Evolutionary conservation across 2,113 vertebrate genomes (phyloP).

Genomic region (Nerophis ophidion): DNA sequence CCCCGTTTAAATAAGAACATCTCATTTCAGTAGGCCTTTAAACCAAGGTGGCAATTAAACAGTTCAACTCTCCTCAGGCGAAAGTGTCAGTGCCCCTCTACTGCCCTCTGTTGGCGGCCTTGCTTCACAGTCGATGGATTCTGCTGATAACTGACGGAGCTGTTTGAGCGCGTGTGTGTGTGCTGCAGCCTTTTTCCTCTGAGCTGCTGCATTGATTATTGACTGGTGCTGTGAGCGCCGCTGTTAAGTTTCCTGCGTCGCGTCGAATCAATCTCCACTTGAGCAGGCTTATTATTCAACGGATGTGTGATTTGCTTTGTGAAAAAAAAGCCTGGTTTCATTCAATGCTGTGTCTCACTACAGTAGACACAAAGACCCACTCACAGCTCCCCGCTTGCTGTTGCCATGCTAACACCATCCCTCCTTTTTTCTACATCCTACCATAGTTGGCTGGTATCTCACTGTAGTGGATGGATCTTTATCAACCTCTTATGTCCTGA

Average conservation of each 20-base stretch:
- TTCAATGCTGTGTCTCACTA: conserved; percentile 13
- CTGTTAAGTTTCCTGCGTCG: conserved; percentile 31
- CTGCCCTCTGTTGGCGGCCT: conserved; percentile 47
- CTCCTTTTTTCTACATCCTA: background rate
- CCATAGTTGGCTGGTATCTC: background rate
- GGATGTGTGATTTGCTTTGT: background rate
- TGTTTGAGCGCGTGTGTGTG: background rate
- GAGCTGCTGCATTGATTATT: conserved; percentile 34
- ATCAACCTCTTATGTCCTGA: background rate
- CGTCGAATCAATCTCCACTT: conserved; percentile 42
- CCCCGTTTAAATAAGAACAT: too few relatives aligned
- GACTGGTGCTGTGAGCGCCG: conserved; percentile 30
- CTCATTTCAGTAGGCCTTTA: too few relatives aligned
- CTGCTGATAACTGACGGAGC: conserved; percentile 8
- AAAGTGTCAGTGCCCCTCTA: conserved; percentile 33
- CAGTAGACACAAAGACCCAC: conserved; percentile 17
- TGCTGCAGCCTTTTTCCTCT: conserved; percentile 20
- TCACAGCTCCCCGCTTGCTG: background rate
- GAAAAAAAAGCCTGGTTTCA: background rate
- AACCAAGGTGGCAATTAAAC: background rate
- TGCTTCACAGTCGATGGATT: conserved; percentile 5
- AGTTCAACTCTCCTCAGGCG: background rate
- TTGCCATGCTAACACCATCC: background rate
- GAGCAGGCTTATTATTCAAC: conserved; percentile 13
- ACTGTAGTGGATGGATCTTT: conserved; percentile 2